Evolutionary conservation across 2,113 vertebrate species (phyloP).

Genomic region (Pavo muticus): DNA sequence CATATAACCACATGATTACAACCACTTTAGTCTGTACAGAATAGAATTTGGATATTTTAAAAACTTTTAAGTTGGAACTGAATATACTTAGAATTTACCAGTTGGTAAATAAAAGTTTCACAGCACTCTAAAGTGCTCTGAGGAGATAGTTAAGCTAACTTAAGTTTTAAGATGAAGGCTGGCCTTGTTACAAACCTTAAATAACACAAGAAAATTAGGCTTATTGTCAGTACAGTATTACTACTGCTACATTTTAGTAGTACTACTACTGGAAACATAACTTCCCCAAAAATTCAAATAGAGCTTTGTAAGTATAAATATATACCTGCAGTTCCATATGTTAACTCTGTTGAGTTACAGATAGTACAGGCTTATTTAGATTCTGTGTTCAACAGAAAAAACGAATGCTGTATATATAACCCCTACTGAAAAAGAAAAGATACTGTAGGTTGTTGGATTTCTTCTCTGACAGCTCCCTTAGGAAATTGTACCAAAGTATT

Average conservation of each 20-base stretch:
- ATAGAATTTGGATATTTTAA: background rate
- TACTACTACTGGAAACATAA: background rate
- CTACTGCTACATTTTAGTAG: background rate
- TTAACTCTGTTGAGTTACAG: background rate
- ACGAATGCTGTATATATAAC: background rate
- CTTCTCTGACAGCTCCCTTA: conserved; percentile 67
- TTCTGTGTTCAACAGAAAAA: background rate
- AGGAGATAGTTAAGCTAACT: background rate
- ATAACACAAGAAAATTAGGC: background rate
- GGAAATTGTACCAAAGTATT: conserved; percentile 72
- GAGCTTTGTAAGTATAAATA: background rate
- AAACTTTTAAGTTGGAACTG: background rate
- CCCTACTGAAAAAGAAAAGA: background rate
- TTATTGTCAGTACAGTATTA: background rate
- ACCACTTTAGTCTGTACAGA: background rate
- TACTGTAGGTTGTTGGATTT: background rate
- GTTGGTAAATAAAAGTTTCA: background rate
- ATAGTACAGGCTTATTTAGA: background rate
- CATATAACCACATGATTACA: background rate
- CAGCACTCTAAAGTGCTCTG: background rate
- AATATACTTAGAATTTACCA: background rate
- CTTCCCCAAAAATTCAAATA: background rate
- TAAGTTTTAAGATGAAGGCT: background rate
- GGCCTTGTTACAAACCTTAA: background rate
- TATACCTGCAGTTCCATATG: background rate